phyloP scores from a whole-genome alignment of 1,140 invertebrate species.

The Frieseomelitta varia region DNA sequence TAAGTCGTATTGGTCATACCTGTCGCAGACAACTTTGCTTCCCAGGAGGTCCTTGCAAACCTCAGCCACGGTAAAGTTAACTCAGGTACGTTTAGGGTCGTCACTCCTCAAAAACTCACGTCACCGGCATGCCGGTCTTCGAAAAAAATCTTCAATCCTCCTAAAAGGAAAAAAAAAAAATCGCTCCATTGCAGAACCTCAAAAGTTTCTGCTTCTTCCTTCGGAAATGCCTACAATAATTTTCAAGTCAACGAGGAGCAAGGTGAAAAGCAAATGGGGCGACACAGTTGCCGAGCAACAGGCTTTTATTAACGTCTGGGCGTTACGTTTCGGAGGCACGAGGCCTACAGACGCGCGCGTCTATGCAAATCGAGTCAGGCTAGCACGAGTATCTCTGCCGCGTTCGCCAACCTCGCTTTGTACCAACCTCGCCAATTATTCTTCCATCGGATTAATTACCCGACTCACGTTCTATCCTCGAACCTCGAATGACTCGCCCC shows the following conservation, averaged over 20 bases:
- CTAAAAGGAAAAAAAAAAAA: too few relatives aligned
- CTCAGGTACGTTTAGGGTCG: too few relatives aligned
- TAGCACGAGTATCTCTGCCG: neutral
- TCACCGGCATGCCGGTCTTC: too few relatives aligned
- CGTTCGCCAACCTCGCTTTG: neutral
- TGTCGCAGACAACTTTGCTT: too few relatives aligned
- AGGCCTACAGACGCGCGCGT: too few relatives aligned
- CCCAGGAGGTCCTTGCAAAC: too few relatives aligned
- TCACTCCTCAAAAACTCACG: too few relatives aligned
- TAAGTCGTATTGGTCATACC: too few relatives aligned
- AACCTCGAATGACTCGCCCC: neutral
- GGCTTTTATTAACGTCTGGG: neutral
- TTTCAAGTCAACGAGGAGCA: neutral
- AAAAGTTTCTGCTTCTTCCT: neutral
- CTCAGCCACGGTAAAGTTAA: too few relatives aligned
- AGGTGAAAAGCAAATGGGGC: too few relatives aligned
- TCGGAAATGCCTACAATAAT: neutral
- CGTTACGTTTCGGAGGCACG: neutral
- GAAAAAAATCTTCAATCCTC: too few relatives aligned
- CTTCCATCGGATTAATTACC: slow-evolving; percentile 13
- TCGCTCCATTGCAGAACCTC: too few relatives aligned
- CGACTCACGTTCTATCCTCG: neutral
- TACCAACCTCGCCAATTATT: neutral
- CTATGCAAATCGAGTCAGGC: slow-evolving; percentile 3
- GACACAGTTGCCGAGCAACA: neutral